Base-by-base conservation (phyloP, 2,113 vertebrate genomes). In the Ranitomeya imitator region DNA sequence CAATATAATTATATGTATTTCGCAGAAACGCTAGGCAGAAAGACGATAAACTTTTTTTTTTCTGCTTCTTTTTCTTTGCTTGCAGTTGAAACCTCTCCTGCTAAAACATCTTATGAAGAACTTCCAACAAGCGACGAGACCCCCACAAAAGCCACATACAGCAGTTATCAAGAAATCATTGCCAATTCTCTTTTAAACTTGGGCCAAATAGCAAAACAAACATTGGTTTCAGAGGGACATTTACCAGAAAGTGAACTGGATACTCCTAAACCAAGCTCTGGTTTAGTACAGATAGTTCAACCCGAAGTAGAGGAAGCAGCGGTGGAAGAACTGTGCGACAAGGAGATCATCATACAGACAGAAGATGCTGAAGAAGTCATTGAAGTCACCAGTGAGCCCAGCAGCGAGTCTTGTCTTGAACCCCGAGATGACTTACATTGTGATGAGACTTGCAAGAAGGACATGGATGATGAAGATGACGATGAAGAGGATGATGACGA, bases 151-250 rank as follows among this genome's bases (percentile, higher is more conserved):
- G 93, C 93, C 91, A 93, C 92, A 89, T 95, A 95, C 13, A 94
- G 95, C 91, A 94, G 93, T 92, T 97, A 95, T 84, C 95, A 96
- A 91, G 96, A 96, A 91, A 95, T 96, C 90, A 96, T 97, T 7
- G 96, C 97, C 90, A 95, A 96, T 90, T 98, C 97, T 67, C 96
- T 98, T 86, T 94, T 98, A 13, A 96, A 97, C 91, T 93, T 97
- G 87, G 96, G 96, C 91, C 95, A 94, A 90, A 93, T 95, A 80
- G 91, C 94, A 0, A 94, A 95, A 88, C 95, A 94, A 88, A 91
- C 94, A 14, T 91, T 95, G 0, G 91, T 89, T 7, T 91, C 91
- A 0, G 93, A 94, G 61, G 92, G 93, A 82, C 88, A 94, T 78
- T 85, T 92, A 86, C 90, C 92, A 0, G 91, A 93, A 51, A 89